These are phyloP conservation scores for Cepaea hortensis DNA, from an alignment of 2,888 invertebrate species.

Conservation along the genomic window DNA sequence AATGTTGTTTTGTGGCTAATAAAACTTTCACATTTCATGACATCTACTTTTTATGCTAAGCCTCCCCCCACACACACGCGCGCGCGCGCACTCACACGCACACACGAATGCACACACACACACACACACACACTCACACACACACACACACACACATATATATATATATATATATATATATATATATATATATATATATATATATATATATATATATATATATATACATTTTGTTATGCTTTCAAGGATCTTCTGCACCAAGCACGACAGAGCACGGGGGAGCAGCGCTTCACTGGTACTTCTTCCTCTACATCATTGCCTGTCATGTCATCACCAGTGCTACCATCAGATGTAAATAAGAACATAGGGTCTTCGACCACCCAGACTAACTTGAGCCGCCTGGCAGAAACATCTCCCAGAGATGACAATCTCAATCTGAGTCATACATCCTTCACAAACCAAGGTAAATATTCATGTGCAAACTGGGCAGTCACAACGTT, in stretches of 20 bases:
- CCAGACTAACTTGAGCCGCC: not conserved
- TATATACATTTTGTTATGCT: not conserved
- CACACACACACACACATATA: no score
- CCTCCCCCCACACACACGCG: no score
- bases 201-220: no score
- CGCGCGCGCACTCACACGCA: no score
- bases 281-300: not conserved
- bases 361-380: not conserved
- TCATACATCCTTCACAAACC: not conserved
- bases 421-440: not conserved
- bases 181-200: no score
- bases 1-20: no score
- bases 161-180: no score
- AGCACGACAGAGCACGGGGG: not conserved
- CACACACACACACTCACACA: no score
- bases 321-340: not conserved
- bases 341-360: not conserved
- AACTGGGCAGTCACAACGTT: no score
- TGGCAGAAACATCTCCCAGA: not conserved
- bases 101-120: no score
- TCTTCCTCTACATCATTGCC: not conserved
- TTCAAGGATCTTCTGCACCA: not conserved
- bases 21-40: no score
- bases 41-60: no score
- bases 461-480: not conserved